phyloP scores from a whole-genome alignment of 2,797 vertebrate genomes.

The Cuculus canorus region DNA sequence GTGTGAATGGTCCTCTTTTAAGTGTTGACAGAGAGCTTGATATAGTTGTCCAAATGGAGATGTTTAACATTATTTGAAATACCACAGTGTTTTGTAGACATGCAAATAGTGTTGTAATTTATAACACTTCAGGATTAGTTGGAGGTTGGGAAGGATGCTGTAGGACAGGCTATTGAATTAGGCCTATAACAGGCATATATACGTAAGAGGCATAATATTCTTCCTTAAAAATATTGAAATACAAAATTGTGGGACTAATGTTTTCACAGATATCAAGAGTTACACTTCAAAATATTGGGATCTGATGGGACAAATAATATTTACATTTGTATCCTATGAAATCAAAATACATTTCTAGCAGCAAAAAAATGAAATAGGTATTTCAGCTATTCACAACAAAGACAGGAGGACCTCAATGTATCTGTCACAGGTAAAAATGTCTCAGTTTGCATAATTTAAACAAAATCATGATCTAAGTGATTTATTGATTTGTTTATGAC shows the following conservation, averaged over 20 bases:
- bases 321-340: background rate
- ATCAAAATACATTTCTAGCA: background rate
- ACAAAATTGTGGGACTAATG: background rate
- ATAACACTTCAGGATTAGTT: background rate
- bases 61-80: background rate
- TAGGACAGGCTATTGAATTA: background rate
- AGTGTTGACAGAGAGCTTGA: background rate
- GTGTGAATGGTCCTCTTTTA: background rate
- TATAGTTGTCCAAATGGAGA: background rate
- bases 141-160: background rate
- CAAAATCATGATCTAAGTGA: background rate
- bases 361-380: background rate
- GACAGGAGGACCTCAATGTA: background rate
- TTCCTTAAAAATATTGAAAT: background rate
- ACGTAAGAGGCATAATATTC: background rate
- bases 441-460: background rate
- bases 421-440: background rate
- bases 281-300: background rate
- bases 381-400: background rate
- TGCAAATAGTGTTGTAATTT: background rate
- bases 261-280: background rate
- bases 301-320: background rate
- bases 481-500: background rate
- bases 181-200: background rate
- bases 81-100: background rate